phyloP scores from a whole-genome alignment of 1,140 invertebrate genomes.

The Platorchestia sp. region DNA sequence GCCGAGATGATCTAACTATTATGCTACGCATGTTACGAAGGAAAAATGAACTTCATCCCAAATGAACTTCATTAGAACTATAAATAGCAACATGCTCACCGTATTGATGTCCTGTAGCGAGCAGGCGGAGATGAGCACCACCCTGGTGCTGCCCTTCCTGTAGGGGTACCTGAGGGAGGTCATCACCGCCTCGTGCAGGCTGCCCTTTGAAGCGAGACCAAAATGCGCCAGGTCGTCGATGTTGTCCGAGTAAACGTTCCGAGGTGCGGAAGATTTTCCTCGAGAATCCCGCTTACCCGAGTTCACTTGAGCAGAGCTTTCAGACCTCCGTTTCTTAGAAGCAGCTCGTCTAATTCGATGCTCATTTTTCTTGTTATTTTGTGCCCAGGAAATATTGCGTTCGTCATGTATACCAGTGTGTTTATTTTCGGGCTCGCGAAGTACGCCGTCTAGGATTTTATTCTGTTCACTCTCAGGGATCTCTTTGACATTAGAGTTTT shows the following conservation, averaged over 20 bases:
- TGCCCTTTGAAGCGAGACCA: neutral
- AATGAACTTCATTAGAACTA: neutral
- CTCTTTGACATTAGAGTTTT: neutral
- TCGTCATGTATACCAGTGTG: neutral
- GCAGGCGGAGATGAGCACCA: conserved; percentile 23
- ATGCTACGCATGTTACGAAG: no score
- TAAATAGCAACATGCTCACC: neutral
- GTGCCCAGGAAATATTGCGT: neutral
- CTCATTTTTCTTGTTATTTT: neutral
- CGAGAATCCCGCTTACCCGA: neutral
- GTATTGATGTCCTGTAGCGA: conserved; percentile 23
- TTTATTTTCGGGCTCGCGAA: neutral
- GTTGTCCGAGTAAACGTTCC: conserved; percentile 3
- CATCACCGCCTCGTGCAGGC: conserved; percentile 9
- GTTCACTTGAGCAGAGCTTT: neutral
- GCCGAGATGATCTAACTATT: no score
- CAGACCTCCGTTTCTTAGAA: neutral
- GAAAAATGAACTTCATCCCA: no score
- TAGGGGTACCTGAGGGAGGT: conserved; percentile 23
- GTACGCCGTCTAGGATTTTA: neutral
- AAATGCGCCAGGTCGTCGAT: conserved; percentile 28
- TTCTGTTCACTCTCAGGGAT: neutral
- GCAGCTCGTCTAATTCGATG: neutral
- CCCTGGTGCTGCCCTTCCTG: conserved; percentile 30
- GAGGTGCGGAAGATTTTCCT: neutral